phyloP scores from a whole-genome alignment of 2,113 vertebrate species.

The Lophius piscatorius region DNA sequence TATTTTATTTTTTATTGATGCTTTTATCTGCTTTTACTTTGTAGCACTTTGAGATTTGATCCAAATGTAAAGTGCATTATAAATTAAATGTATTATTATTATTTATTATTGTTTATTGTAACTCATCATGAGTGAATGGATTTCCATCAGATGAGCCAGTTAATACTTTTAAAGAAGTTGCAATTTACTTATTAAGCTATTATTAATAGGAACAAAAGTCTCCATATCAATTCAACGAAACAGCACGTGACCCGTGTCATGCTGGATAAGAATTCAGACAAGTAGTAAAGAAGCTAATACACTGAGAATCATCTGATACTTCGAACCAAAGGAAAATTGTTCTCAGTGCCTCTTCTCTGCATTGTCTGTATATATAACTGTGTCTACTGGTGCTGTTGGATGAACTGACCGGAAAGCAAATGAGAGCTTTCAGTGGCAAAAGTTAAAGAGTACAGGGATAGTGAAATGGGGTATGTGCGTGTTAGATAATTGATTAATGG shows the following conservation, averaged over 20 bases:
- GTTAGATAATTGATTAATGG: conserved; percentile 43
- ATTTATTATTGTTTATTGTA: no score
- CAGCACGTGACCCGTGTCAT: neutral
- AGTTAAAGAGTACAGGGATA: conserved; percentile 21
- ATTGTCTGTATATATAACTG: conserved; percentile 33
- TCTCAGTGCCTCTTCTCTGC: conserved; percentile 6
- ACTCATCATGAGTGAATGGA: neutral
- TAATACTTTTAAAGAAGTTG: neutral
- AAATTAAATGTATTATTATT: no score
- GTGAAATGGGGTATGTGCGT: conserved; percentile 13
- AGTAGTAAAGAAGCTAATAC: neutral
- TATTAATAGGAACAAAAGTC: conserved; percentile 6
- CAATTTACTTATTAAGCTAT: neutral
- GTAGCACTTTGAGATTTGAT: no score
- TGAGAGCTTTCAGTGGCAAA: conserved; percentile 26
- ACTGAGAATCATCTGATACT: neutral
- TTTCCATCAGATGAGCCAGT: neutral
- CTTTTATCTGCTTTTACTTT: no score
- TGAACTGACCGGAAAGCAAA: conserved; percentile 38
- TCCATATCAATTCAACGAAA: neutral
- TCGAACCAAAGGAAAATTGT: conserved; percentile 1
- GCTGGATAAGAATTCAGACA: conserved; percentile 5
- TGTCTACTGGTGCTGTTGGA: conserved; percentile 5
- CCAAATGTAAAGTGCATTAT: no score
- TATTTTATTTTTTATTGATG: no score